Percentiles rank a stretch among this genome's conserved stretches.
Conservation (phyloP, 2,888 invertebrate species). For the Nomada ruficornis region DNA sequence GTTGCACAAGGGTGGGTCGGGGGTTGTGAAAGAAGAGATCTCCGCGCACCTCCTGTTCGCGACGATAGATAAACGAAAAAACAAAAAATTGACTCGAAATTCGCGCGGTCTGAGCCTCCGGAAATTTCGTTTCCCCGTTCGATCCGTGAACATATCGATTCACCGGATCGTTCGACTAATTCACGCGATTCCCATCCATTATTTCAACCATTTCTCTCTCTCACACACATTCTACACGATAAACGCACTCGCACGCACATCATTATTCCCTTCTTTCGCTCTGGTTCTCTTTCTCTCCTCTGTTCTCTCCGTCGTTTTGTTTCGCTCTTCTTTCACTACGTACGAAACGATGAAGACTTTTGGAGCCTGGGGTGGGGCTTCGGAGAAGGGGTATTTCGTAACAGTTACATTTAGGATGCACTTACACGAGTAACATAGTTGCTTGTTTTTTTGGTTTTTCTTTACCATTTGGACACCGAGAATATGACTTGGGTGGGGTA, state of each 20-base stretch:
- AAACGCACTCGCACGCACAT: background rate
- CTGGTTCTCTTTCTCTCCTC: slow-evolving; percentile 27
- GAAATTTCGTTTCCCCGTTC: slow-evolving; percentile 38
- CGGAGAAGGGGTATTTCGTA: slow-evolving; percentile 67
- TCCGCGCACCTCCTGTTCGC: background rate
- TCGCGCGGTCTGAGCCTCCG: slow-evolving; percentile 28
- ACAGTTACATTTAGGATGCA: slow-evolving; percentile 73
- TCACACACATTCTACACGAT: background rate
- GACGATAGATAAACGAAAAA: background rate
- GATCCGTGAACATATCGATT: slow-evolving; percentile 4
- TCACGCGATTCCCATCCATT: background rate
- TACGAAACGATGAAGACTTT: slow-evolving; percentile 72
- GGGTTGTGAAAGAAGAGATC: background rate
- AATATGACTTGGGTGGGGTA: slow-evolving; percentile 74
- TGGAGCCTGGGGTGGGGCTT: slow-evolving; percentile 66
- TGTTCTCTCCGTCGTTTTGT: slow-evolving; percentile 40
- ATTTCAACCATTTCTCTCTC: background rate
- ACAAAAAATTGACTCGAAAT: slow-evolving; percentile 10
- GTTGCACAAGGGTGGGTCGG: background rate
- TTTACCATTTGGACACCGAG: slow-evolving; percentile 69
- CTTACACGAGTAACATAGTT: slow-evolving; percentile 80
- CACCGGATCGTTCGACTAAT: background rate
- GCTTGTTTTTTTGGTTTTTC: slow-evolving; percentile 52
- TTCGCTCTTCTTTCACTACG: slow-evolving; percentile 31
- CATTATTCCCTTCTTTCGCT: slow-evolving; percentile 25